Evolutionary conservation across 2,113 vertebrate species (phyloP).

Genomic region (Abramis brama): DNA sequence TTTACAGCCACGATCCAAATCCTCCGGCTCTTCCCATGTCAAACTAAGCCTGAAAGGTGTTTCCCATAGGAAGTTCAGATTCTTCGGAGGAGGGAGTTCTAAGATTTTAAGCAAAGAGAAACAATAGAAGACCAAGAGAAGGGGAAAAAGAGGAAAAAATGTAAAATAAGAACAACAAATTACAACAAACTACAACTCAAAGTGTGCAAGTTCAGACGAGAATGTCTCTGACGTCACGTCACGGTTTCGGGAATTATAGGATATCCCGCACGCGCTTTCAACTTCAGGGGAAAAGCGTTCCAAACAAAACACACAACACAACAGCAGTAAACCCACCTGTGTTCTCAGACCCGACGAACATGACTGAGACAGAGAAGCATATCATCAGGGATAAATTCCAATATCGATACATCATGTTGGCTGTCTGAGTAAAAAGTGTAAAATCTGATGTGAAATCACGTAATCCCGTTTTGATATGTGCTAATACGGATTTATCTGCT

Average conservation of each 20-base stretch:
- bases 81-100: conserved; percentile 56
- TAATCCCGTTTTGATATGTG: neutral
- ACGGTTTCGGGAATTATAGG: conserved; percentile 44
- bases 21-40: conserved; percentile 54
- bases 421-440: neutral
- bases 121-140: neutral
- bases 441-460: neutral
- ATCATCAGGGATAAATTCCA: neutral
- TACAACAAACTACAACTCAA: neutral
- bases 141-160: too few species aligned
- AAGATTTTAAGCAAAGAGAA: neutral
- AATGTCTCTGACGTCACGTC: neutral
- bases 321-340: conserved; percentile 13
- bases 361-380: neutral
- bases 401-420: neutral
- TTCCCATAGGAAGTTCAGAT: neutral
- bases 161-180: neutral
- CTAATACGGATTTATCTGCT: neutral
- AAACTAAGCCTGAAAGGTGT: conserved; percentile 39
- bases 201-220: neutral
- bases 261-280: conserved; percentile 29
- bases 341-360: neutral
- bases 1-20: neutral
- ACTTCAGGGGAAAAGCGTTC: neutral
- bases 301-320: neutral